Evolutionary conservation across 2,113 vertebrate genomes (phyloP).

Genomic region (Vidua macroura): DNA sequence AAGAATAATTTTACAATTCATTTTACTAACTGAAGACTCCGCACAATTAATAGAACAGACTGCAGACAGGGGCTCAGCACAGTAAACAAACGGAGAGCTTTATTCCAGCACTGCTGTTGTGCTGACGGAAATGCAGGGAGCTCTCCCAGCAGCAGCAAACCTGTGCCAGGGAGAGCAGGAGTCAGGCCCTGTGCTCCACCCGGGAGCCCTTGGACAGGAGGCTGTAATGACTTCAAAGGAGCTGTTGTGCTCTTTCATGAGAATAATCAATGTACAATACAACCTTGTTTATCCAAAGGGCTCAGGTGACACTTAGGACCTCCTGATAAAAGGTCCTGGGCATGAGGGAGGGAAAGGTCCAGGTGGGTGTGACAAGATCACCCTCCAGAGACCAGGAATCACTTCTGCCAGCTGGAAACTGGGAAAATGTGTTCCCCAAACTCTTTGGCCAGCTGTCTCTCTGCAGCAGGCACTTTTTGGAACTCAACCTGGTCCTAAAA

Average conservation of each 20-base stretch:
- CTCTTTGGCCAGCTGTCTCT: not conserved
- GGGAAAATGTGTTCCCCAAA: not conserved
- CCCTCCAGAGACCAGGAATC: not conserved
- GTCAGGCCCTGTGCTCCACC: not conserved
- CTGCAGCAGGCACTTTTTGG: not conserved
- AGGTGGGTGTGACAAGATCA: not conserved
- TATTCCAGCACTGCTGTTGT: not conserved
- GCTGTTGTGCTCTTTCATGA: slow-evolving; percentile 27
- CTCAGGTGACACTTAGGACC: slow-evolving; percentile 44
- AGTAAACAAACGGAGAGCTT: not conserved
- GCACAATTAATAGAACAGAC: not conserved
- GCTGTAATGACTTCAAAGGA: slow-evolving; percentile 42
- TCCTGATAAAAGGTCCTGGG: slow-evolving; percentile 7
- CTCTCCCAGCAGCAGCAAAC: not conserved
- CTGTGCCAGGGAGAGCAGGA: not conserved
- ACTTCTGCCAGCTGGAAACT: not conserved
- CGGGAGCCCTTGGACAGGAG: not conserved
- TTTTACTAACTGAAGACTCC: slow-evolving; percentile 6
- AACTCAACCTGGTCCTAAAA: not conserved
- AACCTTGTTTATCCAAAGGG: slow-evolving; percentile 37
- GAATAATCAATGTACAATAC: slow-evolving; percentile 37
- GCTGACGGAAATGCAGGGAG: not conserved
- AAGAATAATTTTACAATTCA: slow-evolving; percentile 32
- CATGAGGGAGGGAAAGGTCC: slow-evolving; percentile 9
- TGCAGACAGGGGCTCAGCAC: not conserved